These are phyloP conservation scores for Tribolium freemani DNA, from an alignment of 2,888 invertebrate species.

Conservation along the genomic window DNA sequence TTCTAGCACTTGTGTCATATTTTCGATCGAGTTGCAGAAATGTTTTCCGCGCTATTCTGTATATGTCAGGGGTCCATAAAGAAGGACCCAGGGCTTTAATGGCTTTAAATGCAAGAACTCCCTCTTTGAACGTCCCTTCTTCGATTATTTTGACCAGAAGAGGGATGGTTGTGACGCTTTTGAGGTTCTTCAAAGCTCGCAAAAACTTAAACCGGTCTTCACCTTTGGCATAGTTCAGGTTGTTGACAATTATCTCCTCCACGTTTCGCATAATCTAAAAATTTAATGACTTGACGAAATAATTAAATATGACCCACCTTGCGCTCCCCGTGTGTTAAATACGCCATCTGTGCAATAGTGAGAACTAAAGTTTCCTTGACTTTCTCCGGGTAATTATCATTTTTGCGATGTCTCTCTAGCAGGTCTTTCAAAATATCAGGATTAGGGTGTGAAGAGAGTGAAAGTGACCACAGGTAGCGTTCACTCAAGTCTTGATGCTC, in stretches of 20 bases:
- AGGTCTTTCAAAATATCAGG: conserved; percentile 71
- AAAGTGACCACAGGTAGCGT: conserved; percentile 81
- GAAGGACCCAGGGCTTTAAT: conserved; percentile 70
- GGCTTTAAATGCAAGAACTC: conserved; percentile 79
- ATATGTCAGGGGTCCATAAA: conserved; percentile 66
- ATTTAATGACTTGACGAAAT: conserved; percentile 17
- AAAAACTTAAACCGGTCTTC: conserved; percentile 75
- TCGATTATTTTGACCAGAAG: conserved; percentile 72
- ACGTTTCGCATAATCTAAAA: conserved; percentile 64
- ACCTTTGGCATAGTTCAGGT: conserved; percentile 64
- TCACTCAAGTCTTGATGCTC: conserved; percentile 71
- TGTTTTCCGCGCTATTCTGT: conserved; percentile 70
- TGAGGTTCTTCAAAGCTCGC: conserved; percentile 80
- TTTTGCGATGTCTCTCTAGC: conserved; percentile 68
- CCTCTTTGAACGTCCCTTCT: conserved; percentile 70
- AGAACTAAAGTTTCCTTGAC: conserved; percentile 78
- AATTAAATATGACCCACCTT: neutral
- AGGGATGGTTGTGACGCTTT: conserved; percentile 73
- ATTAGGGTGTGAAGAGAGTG: conserved; percentile 77
- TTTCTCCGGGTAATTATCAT: conserved; percentile 71
- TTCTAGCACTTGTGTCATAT: conserved; percentile 79
- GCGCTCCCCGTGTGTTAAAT: conserved; percentile 39
- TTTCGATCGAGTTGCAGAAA: conserved; percentile 73
- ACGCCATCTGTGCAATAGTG: conserved; percentile 75
- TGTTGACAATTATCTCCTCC: conserved; percentile 63